phyloP scores from a whole-genome alignment of 2,888 invertebrate species.

The Agrypnus murinus region DNA sequence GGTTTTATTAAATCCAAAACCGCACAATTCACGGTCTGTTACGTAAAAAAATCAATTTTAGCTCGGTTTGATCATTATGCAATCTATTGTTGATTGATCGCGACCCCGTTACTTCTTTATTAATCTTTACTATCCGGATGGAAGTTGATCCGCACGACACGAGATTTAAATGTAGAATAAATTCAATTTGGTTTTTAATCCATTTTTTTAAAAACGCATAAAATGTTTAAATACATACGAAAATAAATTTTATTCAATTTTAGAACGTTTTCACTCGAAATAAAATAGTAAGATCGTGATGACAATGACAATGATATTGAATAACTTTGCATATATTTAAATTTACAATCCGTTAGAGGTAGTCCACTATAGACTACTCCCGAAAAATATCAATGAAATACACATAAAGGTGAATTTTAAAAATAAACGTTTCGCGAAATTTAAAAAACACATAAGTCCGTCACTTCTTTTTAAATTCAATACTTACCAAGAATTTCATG shows the following conservation, averaged over 20 bases:
- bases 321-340: neutral
- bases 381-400: too few species aligned
- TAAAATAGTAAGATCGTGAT: too few species aligned
- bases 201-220: too few species aligned
- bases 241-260: too few species aligned
- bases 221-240: neutral
- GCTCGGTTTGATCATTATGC: slow-evolving; percentile 1
- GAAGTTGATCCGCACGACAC: slow-evolving; percentile 3
- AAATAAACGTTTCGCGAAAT: too few species aligned
- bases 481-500: slow-evolving; percentile 57
- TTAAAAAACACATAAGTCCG: too few species aligned
- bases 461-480: slow-evolving; percentile 7
- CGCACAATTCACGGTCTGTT: slow-evolving; percentile 18
- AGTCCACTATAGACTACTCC: too few species aligned
- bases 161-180: neutral
- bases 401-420: too few species aligned
- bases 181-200: too few species aligned
- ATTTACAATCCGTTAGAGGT: neutral
- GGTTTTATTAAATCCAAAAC: neutral
- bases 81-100: slow-evolving; percentile 23
- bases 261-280: too few species aligned
- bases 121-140: slow-evolving; percentile 19
- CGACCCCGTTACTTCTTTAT: slow-evolving; percentile 16
- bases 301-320: too few species aligned
- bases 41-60: slow-evolving; percentile 3